These are phyloP conservation scores for Danio aesculapii DNA, from an alignment of 2,797 vertebrate species.

Conservation along the genomic window DNA sequence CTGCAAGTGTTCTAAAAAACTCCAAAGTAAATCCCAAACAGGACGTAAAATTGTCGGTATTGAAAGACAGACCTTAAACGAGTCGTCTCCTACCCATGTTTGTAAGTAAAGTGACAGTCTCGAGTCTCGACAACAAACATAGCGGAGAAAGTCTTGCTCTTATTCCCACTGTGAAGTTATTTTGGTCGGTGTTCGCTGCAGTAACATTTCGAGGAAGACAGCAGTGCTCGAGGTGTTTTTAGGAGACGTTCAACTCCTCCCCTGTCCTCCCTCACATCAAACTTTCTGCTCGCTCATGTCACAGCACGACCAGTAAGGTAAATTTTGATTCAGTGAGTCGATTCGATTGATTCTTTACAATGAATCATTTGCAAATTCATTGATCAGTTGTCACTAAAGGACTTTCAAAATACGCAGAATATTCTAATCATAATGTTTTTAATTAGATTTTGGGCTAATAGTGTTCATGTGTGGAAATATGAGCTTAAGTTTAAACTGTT, in stretches of 20 bases:
- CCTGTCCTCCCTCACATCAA: conserved; percentile 16
- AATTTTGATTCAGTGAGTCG: background rate
- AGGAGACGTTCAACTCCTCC: conserved; percentile 44
- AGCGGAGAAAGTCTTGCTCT: background rate
- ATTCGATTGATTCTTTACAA: background rate
- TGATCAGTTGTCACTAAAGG: no score
- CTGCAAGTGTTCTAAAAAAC: background rate
- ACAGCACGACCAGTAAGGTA: background rate
- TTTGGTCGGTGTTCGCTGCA: background rate
- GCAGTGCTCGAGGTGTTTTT: conserved; percentile 9
- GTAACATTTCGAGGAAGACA: background rate
- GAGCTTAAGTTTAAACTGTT: background rate
- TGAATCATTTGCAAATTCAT: background rate
- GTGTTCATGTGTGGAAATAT: background rate
- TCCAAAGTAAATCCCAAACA: background rate
- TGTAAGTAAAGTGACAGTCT: background rate
- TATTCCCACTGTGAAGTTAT: background rate
- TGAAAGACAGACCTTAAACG: conserved; percentile 2
- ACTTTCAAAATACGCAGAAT: no score
- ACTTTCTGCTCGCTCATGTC: conserved; percentile 11
- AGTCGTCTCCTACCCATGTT: background rate
- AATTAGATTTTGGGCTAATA: no score
- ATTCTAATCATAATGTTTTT: background rate
- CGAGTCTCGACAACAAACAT: background rate
- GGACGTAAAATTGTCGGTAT: background rate